Evolutionary conservation across 2,113 vertebrate species (phyloP), one percentile per base, ranked within the genome.

Genomic region (Garra rufa): DNA sequence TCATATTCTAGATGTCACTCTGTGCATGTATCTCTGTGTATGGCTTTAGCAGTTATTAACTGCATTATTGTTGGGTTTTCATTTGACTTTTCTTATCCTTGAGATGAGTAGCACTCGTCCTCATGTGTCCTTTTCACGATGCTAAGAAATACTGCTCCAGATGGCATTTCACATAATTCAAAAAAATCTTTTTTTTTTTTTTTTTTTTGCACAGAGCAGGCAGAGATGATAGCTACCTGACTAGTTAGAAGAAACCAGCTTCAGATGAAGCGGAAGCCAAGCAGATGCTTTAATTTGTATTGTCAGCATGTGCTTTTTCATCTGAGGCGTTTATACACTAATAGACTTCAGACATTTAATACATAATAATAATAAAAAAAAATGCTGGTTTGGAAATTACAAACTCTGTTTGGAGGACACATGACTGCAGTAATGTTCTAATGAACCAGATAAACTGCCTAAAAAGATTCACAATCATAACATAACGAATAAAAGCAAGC

Each of bases 201-300:
- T 34, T 79, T 8, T 79, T 43, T 79, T 21, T 44, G 28, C 15
- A 5, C 2, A 63, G 13, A 59, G 57, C 76, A 79, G 8, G 14
- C 38, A 63, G 24, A 76, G 30, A 50, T 50, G 14, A 17, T 57
- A 41, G 28, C 50, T 77, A 43, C 30, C 76, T 43, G 76, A n/a
- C 55, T 61, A 44, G 6, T 50, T 30, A 28, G 30, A 19, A 78
- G 34, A 78, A 41, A 57, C 46, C 46, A 48, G 19, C 34, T 41
- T 59, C 28, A 78, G 46, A 78, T 19, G 9, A 38, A 34, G 48
- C 5, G 5, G 38, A 34, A 55, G 21, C 76, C 4, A 3, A 59
- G 76, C 52, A 77, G 52, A 59, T 59, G n/a, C 76, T 76, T 77
- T 59, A 5, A 43, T 78, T 78, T 78, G 55, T 61, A 26, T 77